These are phyloP conservation scores for Fragariocoptes setiger DNA, from an alignment of 1,140 invertebrate genomes.

Conservation along the genomic window DNA sequence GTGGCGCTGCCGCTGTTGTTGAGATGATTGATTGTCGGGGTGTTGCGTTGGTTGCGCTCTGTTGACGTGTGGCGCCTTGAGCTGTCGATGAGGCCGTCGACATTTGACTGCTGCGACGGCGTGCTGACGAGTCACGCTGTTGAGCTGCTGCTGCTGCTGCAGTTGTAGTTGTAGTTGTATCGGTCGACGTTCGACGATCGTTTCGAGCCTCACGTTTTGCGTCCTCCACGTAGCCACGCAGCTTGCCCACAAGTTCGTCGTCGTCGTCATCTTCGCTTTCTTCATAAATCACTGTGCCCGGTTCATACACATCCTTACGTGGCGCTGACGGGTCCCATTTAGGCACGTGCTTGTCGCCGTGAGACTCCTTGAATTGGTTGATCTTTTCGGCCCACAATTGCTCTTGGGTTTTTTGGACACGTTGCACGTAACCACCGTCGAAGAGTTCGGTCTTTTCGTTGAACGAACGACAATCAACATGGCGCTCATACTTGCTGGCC, in stretches of 20 bases:
- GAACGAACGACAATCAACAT: slow-evolving; percentile 83
- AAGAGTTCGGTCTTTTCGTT: slow-evolving; percentile 79
- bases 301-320: slow-evolving; percentile 12
- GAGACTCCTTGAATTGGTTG: slow-evolving; percentile 45
- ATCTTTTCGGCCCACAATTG: slow-evolving; percentile 51
- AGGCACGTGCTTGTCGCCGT: slow-evolving; percentile 3
- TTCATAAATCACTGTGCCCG: slow-evolving; percentile 11
- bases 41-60: neutral
- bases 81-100: slow-evolving; percentile 2
- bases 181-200: slow-evolving; percentile 10
- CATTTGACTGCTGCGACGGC: slow-evolving; percentile 1
- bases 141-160: slow-evolving; percentile 2
- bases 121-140: neutral
- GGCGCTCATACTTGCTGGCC: slow-evolving; percentile 88
- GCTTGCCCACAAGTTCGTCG: neutral
- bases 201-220: neutral
- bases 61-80: neutral
- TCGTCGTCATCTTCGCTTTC: slow-evolving; percentile 12
- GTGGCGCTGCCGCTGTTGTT: neutral
- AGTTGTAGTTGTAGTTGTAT: slow-evolving; percentile 19
- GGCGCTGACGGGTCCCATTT: slow-evolving; percentile 11
- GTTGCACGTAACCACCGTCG: slow-evolving; percentile 52
- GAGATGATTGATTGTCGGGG: too few species aligned
- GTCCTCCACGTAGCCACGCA: neutral
- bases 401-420: slow-evolving; percentile 33